These are phyloP conservation scores for Halcyon senegalensis DNA, from an alignment of 2,113 vertebrate species.

Conservation along the genomic window DNA sequence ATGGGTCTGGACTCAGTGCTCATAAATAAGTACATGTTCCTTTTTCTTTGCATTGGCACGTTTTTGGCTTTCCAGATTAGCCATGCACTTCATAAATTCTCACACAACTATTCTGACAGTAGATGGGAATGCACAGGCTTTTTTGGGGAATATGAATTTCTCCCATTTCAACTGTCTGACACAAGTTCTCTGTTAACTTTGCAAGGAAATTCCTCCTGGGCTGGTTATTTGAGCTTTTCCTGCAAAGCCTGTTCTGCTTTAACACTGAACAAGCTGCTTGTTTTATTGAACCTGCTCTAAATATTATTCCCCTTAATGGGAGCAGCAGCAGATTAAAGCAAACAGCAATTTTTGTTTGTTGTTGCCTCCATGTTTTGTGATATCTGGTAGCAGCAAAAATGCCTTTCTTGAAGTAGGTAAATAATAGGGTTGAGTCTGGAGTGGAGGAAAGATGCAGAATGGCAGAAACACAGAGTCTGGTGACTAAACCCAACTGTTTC, in stretches of 20 bases:
- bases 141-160: background rate
- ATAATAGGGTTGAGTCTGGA: background rate
- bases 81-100: background rate
- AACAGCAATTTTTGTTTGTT: background rate
- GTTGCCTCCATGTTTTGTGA: background rate
- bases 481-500: background rate
- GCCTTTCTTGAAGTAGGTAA: background rate
- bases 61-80: background rate
- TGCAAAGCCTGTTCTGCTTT: background rate
- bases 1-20: background rate
- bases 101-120: background rate
- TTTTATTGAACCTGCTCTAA: background rate
- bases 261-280: background rate
- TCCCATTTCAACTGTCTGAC: background rate
- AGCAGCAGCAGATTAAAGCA: background rate
- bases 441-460: background rate
- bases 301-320: background rate
- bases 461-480: background rate
- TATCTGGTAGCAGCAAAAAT: background rate
- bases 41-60: background rate
- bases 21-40: background rate
- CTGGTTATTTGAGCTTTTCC: background rate
- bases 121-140: background rate
- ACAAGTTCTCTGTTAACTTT: background rate
- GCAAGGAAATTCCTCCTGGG: background rate